Evolutionary conservation across 2,113 vertebrate genomes (phyloP), one percentile per base, ranked within the genome.

Genomic region (Amblyopsis rosae): DNA sequence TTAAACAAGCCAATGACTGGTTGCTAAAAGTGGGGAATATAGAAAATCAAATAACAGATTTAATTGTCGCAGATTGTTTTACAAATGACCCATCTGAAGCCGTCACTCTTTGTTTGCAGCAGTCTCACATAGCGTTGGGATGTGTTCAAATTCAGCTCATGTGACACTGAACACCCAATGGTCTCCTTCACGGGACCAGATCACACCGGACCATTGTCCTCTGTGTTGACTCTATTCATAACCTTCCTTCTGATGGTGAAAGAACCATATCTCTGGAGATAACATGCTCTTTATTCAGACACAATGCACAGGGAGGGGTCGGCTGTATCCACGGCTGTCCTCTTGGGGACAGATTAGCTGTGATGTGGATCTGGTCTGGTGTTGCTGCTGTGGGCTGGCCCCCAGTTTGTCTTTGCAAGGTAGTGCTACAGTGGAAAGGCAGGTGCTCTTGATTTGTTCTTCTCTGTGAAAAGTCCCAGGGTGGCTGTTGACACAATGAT

Each of bases 391-490:
- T 66, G 53, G 53, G 35, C 35, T 35, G 65, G 59, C 15, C 59
- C 26, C 33, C 2, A 26, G 8, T 35, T 59, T 41, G 35, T 41
- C 35, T 41, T 41, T 41, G 7, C 35, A 41, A 51, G 10, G 11
- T 51, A 15, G 9, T 8, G 3, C 55, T 4, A 67, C 55, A 65
- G 54, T 2, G 3, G 62, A 32, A 68, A 58, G 62, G 16, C 59
- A 80, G 84, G 76, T 86, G 81, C 33, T 56, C 15, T 67, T 83
- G 73, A 2, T 75, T 86, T 83, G 59, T 69, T 50, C 58, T 32
- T 1, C 41, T 58, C 49, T 72, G 75, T 81, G 67, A 63, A 46
- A 50, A 73, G 62, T 48, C 45, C 9, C 47, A 17, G 0, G 45
- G 32, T 15, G 59, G 54, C 58, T 76, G 74, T 80, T 78, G 74